These are phyloP conservation scores for Nysson spinosus DNA, from an alignment of 2,888 invertebrate genomes.

Conservation along the genomic window DNA sequence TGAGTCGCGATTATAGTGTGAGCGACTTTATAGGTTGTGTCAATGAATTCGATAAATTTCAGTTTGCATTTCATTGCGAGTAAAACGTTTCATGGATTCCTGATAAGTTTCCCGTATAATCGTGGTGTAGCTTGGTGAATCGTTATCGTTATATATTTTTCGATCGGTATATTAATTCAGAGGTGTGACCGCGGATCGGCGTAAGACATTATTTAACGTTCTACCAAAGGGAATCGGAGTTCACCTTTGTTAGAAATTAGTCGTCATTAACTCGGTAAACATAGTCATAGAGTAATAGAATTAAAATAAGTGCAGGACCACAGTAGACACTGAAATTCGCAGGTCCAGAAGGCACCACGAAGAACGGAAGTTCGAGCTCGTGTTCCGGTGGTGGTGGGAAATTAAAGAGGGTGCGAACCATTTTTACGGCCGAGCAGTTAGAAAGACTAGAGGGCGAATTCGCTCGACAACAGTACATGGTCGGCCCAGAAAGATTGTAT, in stretches of 20 bases:
- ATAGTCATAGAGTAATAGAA: too few species aligned
- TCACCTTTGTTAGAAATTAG: too few species aligned
- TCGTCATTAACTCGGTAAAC: too few species aligned
- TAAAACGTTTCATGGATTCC: too few species aligned
- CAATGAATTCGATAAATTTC: conserved; percentile 25
- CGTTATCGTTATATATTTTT: too few species aligned
- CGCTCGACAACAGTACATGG: conserved; percentile 98
- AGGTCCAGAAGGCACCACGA: conserved; percentile 75
- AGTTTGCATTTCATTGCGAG: not conserved
- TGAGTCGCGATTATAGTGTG: conserved; percentile 2
- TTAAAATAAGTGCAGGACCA: not conserved
- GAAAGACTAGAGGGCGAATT: conserved; percentile 96
- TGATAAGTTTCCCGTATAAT: too few species aligned
- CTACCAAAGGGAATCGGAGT: too few species aligned
- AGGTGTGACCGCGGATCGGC: too few species aligned
- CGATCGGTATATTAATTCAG: too few species aligned
- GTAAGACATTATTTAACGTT: too few species aligned
- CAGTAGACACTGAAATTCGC: conserved; percentile 28
- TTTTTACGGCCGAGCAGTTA: conserved; percentile 97
- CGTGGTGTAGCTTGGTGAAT: too few species aligned
- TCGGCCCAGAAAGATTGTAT: conserved; percentile 95
- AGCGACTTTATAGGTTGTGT: conserved; percentile 11
- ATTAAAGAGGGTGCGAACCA: conserved; percentile 92
- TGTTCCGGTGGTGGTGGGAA: conserved; percentile 80
- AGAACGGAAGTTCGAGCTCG: conserved; percentile 76